Conservation (phyloP, 2,113 vertebrate species). For the Trematocara marginatum region DNA sequence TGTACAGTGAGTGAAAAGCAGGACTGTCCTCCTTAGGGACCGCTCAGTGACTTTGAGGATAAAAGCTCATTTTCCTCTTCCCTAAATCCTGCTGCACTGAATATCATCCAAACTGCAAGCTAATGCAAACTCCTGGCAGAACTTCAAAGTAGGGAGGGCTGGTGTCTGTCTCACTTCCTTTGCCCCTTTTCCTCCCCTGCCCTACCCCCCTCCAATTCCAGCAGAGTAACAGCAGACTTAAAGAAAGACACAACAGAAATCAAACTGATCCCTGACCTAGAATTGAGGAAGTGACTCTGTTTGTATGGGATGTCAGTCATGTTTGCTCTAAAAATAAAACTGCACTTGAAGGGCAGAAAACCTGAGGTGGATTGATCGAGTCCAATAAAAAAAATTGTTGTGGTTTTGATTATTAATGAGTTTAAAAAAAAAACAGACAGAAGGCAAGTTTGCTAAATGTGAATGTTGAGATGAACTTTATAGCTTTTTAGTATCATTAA, state of each 20-base stretch:
- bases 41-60: conserved; percentile 32
- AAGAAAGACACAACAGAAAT: not conserved
- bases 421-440: not conserved
- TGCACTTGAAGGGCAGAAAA: not conserved
- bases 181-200: conserved; percentile 17
- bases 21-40: conserved; percentile 38
- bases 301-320: not conserved
- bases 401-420: not conserved
- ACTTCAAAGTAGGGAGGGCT: conserved; percentile 54
- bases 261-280: not conserved
- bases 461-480: not conserved
- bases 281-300: not conserved
- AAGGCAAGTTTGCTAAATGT: not conserved
- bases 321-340: not conserved
- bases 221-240: not conserved
- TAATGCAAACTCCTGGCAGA: conserved; percentile 57
- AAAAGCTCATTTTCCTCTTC: conserved; percentile 37
- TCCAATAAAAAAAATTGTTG: not conserved
- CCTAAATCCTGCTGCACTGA: conserved; percentile 27
- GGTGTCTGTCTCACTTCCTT: conserved; percentile 61
- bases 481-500: not conserved
- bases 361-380: not conserved
- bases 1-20: conserved; percentile 26
- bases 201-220: not conserved
- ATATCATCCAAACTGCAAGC: conserved; percentile 33